These are phyloP conservation scores for Mycalesis mineus DNA, from an alignment of 2,888 invertebrate genomes.

Conservation along the genomic window DNA sequence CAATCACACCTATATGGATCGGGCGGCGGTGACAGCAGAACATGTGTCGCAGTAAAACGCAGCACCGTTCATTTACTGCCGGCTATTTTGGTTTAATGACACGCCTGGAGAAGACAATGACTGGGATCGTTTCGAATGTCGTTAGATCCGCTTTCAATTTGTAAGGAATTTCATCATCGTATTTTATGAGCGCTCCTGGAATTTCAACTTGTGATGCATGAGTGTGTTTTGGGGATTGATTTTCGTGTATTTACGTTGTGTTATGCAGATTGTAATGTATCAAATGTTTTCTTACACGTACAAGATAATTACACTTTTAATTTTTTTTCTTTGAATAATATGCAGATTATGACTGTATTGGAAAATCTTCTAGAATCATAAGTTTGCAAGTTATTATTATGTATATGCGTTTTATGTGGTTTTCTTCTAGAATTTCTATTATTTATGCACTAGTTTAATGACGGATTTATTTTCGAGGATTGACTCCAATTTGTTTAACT, in stretches of 20 bases:
- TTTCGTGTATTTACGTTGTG: background rate
- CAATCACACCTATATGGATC: conserved; percentile 26
- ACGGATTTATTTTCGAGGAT: no score
- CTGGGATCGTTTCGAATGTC: conserved; percentile 30
- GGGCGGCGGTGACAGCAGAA: conserved; percentile 57
- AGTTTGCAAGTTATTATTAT: no score
- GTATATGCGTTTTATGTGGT: no score
- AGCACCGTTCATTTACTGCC: conserved; percentile 46
- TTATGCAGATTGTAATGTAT: background rate
- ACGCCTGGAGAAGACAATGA: conserved; percentile 46
- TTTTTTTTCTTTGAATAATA: no score
- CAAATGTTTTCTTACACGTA: no score
- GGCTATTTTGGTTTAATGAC: conserved; percentile 64
- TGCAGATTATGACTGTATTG: no score
- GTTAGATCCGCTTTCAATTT: conserved; percentile 29
- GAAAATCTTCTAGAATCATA: no score
- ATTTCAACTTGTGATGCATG: conserved; percentile 1
- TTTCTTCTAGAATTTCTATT: no score
- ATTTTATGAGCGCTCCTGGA: conserved; percentile 14
- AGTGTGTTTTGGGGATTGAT: background rate
- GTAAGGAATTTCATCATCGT: conserved; percentile 21
- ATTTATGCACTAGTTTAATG: no score
- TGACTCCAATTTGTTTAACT: no score
- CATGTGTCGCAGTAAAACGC: conserved; percentile 65
- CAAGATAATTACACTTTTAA: no score